These are phyloP conservation scores for Rhingia rostrata DNA, from an alignment of 2,888 invertebrate species.

Conservation along the genomic window DNA sequence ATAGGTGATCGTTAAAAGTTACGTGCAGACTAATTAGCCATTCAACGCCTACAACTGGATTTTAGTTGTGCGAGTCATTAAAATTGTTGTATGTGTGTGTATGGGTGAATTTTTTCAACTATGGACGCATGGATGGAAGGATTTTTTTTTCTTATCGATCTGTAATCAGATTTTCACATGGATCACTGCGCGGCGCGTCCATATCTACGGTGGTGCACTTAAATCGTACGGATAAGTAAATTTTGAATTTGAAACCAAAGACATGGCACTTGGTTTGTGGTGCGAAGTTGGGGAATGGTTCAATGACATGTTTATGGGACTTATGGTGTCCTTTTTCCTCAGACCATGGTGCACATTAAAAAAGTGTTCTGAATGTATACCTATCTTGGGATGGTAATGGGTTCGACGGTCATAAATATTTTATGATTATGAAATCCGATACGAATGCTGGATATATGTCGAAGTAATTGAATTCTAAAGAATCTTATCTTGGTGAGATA, in stretches of 20 bases:
- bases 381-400: slow-evolving; percentile 15
- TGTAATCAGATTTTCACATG: slow-evolving; percentile 10
- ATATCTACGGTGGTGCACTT: neutral
- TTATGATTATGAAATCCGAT: slow-evolving; percentile 52
- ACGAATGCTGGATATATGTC: slow-evolving; percentile 22
- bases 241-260: slow-evolving; percentile 22
- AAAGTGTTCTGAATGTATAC: slow-evolving; percentile 3
- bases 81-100: slow-evolving; percentile 3
- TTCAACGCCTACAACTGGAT: slow-evolving; percentile 47
- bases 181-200: neutral
- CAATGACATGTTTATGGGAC: slow-evolving; percentile 64
- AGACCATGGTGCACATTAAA: neutral
- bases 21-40: slow-evolving; percentile 62
- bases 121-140: neutral
- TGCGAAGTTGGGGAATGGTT: slow-evolving; percentile 20
- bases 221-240: slow-evolving; percentile 17
- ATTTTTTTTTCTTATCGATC: slow-evolving; percentile 6
- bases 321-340: slow-evolving; percentile 34
- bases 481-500: slow-evolving; percentile 33
- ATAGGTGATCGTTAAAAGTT: slow-evolving; percentile 64
- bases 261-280: slow-evolving; percentile 11
- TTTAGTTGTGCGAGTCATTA: slow-evolving; percentile 21
- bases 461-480: slow-evolving; percentile 2
- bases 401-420: slow-evolving; percentile 54
- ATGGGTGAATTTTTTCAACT: neutral